Percentiles rank a stretch among this genome's conserved stretches.
Conservation (phyloP, 2,888 invertebrate genomes). For the Drosophila conformis region DNA sequence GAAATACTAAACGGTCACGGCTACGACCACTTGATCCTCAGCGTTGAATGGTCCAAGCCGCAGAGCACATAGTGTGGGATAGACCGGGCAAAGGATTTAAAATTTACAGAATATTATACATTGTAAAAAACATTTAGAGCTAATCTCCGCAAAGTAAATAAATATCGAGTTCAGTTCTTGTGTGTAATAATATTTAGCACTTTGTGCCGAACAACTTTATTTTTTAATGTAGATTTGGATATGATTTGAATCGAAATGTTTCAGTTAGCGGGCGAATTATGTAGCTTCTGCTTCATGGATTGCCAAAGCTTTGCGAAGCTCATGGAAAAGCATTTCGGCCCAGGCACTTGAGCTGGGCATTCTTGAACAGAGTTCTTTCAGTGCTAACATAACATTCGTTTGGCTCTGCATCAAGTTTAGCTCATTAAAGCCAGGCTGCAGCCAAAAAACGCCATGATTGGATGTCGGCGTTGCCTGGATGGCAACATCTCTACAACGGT, state of each 20-base stretch:
- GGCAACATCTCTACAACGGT: conserved; percentile 17
- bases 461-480: conserved; percentile 18
- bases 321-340: conserved; percentile 37
- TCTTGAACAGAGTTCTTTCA: conserved; percentile 41
- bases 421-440: conserved; percentile 32
- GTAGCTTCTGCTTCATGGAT: conserved; percentile 25
- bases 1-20: conserved; percentile 96
- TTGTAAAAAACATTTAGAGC: not conserved
- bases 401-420: conserved; percentile 44
- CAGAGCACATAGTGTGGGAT: conserved; percentile 82
- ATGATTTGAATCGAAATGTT: not conserved
- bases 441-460: conserved; percentile 33
- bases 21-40: conserved; percentile 98
- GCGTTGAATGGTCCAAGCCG: conserved; percentile 99
- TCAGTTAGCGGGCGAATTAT: not conserved
- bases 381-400: conserved; percentile 44
- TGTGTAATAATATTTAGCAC: not conserved
- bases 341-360: conserved; percentile 25
- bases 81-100: not conserved
- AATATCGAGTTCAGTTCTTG: not conserved
- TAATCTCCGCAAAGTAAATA: not conserved
- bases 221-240: not conserved
- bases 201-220: not conserved
- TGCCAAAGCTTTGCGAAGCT: conserved; percentile 28
- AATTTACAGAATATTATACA: not conserved